Conservation (phyloP, 1,140 invertebrate species). For the Camponotus floridanus region DNA sequence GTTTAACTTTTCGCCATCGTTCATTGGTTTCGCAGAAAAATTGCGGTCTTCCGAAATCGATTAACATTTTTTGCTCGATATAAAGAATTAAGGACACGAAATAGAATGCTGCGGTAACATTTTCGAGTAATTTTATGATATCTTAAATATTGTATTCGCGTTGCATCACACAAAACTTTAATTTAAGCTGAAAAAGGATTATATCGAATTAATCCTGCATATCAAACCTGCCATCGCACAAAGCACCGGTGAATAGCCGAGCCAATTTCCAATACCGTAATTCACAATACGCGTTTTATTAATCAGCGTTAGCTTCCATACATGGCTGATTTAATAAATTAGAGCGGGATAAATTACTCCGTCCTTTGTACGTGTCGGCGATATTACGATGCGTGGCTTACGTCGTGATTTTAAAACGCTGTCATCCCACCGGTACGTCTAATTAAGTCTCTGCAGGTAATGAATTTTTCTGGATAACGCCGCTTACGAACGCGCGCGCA, state of each 20-base stretch:
- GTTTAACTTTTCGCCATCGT: constrained; percentile 4
- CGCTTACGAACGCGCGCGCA: constrained; percentile 6
- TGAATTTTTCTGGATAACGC: constrained; percentile 59
- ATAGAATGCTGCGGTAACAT: not conserved
- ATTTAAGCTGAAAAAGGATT: not conserved
- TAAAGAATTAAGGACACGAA: not conserved
- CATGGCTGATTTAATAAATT: constrained; percentile 54
- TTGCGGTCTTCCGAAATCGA: not conserved
- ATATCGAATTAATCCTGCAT: constrained; percentile 1
- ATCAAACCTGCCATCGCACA: not conserved
- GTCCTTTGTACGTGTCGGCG: constrained; percentile 47
- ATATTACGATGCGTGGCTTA: constrained; percentile 60
- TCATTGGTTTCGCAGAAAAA: not conserved
- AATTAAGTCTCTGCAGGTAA: constrained; percentile 55
- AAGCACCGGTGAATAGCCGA: not conserved
- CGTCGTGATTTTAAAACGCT: constrained; percentile 57
- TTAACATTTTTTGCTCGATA: not conserved
- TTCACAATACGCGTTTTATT: constrained; percentile 32
- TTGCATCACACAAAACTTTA: not conserved
- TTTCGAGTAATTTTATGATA: not conserved
- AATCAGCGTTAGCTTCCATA: constrained; percentile 6
- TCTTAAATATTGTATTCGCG: not conserved
- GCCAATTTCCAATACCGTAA: constrained; percentile 35
- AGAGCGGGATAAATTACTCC: constrained; percentile 40
- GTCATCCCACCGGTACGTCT: constrained; percentile 48